Evolutionary conservation across 2,797 vertebrate species (phyloP).

Genomic region (Artibeus jamaicensis): DNA sequence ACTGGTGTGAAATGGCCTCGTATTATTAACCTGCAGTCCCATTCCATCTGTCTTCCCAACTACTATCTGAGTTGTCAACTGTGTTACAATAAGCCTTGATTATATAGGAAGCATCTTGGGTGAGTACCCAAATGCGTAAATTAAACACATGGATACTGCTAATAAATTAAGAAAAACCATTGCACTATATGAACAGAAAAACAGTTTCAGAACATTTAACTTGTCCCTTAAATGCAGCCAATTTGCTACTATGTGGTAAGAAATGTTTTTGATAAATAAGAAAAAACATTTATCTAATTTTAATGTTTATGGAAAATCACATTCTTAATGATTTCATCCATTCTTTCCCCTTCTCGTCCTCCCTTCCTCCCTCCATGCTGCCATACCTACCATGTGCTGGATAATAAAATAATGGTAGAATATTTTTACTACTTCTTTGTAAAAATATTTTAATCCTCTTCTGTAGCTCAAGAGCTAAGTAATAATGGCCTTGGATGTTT

Average conservation of each 20-base stretch:
- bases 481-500: conserved; percentile 5
- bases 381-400: background rate
- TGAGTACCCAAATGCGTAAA: background rate
- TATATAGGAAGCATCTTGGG: background rate
- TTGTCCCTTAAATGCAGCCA: background rate
- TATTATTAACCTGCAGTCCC: background rate
- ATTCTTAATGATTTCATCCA: background rate
- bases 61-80: background rate
- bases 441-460: conserved; percentile 47
- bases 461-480: background rate
- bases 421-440: conserved; percentile 20
- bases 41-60: background rate
- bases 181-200: background rate
- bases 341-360: background rate
- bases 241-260: background rate
- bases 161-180: background rate
- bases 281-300: background rate
- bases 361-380: background rate
- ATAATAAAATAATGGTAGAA: background rate
- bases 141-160: background rate
- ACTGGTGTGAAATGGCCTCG: background rate
- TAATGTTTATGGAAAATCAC: conserved; percentile 17
- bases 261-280: conserved; percentile 1
- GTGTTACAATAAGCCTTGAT: background rate
- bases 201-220: conserved; percentile 10